A percentile compares a stretch with the other conserved stretches of the same genome.
phyloP scores from a whole-genome alignment of 2,797 vertebrate species.

The Alfaro cultratus region DNA sequence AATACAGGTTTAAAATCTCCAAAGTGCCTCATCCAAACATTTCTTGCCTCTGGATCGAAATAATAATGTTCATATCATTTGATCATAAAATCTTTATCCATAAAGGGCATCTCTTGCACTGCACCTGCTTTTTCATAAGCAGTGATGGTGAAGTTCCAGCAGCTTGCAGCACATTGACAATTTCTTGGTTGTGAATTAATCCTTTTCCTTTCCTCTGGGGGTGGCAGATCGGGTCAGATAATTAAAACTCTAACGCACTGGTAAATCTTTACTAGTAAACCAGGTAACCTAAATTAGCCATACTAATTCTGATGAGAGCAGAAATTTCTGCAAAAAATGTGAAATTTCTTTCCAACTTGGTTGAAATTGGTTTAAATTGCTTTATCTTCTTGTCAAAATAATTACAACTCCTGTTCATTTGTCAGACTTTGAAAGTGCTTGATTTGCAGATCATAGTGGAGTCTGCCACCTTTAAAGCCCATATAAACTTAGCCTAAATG shows the following conservation, averaged over 20 bases:
- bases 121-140: neutral
- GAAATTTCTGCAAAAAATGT: neutral
- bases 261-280: neutral
- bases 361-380: neutral
- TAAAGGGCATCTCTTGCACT: neutral
- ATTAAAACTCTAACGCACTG: neutral
- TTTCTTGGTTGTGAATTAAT: neutral
- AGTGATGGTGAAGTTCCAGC: neutral
- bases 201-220: neutral
- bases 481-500: slow-evolving; percentile 28
- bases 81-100: neutral
- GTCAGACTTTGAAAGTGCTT: neutral
- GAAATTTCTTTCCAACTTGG: neutral
- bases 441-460: neutral
- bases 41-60: neutral
- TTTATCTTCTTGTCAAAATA: neutral
- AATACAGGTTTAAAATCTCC: neutral
- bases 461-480: neutral
- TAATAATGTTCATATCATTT: neutral
- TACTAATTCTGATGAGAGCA: neutral
- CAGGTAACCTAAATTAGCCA: neutral
- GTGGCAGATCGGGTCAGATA: neutral
- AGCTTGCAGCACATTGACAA: neutral
- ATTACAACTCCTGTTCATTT: neutral
- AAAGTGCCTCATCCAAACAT: neutral